phyloP scores from a whole-genome alignment of 1,140 invertebrate genomes.

The Araneus ventricosus region DNA sequence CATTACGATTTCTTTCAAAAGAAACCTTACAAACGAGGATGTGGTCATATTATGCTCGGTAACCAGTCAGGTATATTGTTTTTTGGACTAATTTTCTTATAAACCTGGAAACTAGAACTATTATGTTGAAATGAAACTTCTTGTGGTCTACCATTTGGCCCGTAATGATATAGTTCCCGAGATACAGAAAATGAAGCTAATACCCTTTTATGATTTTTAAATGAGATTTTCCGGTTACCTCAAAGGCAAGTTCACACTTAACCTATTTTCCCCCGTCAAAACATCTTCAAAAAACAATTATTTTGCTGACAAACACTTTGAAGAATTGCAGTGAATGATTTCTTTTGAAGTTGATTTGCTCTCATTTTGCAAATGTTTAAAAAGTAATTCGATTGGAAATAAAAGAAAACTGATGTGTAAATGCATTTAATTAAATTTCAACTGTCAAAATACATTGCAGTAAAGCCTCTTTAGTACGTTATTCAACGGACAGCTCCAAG shows the following conservation, averaged over 20 bases:
- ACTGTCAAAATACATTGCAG: too few species aligned
- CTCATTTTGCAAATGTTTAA: too few species aligned
- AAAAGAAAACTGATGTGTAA: too few species aligned
- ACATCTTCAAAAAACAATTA: background rate
- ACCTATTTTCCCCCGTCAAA: background rate
- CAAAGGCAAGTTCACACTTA: background rate
- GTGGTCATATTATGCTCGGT: background rate
- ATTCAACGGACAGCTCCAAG: too few species aligned
- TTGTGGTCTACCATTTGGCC: background rate
- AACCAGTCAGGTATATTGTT: background rate
- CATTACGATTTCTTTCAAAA: background rate
- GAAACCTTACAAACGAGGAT: background rate
- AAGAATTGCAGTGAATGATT: background rate
- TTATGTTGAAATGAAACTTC: background rate
- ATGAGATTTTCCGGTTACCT: background rate
- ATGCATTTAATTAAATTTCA: too few species aligned
- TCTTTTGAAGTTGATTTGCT: background rate
- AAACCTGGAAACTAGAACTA: background rate
- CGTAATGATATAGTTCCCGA: background rate
- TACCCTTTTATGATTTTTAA: background rate
- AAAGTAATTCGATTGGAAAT: too few species aligned
- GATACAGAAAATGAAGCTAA: background rate
- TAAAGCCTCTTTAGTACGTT: too few species aligned
- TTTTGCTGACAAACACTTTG: background rate
- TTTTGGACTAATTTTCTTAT: background rate